Evolutionary conservation across 2,113 vertebrate species (phyloP), one percentile per base, ranked within the genome.

Genomic region (Phyllostomus hastatus): DNA sequence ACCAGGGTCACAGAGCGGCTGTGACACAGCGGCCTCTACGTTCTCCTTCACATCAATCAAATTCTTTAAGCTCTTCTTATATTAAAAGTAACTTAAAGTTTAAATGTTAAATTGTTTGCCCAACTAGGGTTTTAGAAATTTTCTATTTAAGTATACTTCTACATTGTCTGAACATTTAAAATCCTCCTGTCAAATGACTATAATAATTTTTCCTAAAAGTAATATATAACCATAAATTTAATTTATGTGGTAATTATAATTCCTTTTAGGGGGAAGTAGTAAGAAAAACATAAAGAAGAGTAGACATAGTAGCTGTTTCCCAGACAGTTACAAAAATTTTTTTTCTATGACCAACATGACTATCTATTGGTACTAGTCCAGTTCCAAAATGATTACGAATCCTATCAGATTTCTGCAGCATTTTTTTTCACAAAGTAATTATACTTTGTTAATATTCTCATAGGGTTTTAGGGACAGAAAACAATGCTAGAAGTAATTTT

Each of bases 371-470:
- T 43, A 31, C 16, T 70, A 9, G 2, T 75, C 50, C n/a, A 92
- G 10, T 7, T 38, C 28, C 50, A 33, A 85, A 41, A 75, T 70
- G 22, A 83, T 26, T 91, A 19, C 38, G 80, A 96, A 69, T 64
- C 19, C 52, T 5, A 19, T 70, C 33, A 52, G 14, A 64, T 38
- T 86, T 85, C 80, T 83, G 70, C 7, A 81, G 59, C 54, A 81
- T 93, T 90, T 90, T n/a, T n/a, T 72, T 85, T 95, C 72, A 76
- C 50, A 94, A 12, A 73, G 19, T 54, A 72, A 75, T 72, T 67
- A 0, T 79, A 57, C 3, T 73, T 69, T 83, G 14, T 79, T 50
- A 48, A 86, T 57, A 52, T 22, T 95, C 31, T 86, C 52, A 87
- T 0, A 41, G 10, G n/a, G 10, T 88, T 94, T 83, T 35, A 90